These are phyloP conservation scores for Pyrrhia umbra DNA, from an alignment of 2,888 invertebrate species.

Conservation along the genomic window DNA sequence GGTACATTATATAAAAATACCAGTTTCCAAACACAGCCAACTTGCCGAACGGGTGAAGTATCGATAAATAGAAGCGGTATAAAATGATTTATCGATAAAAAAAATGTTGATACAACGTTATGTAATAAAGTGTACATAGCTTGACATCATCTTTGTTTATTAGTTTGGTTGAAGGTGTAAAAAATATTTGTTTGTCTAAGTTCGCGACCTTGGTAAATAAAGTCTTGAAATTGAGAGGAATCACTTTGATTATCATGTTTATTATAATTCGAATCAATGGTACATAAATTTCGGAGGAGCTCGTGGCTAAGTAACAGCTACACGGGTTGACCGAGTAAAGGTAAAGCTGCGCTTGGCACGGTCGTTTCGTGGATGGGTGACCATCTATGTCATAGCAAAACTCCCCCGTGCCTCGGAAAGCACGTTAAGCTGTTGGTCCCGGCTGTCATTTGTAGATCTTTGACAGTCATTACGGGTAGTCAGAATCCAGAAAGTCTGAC, in stretches of 20 bases:
- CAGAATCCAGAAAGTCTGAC: too few species aligned
- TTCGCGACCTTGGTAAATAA: conserved; percentile 16
- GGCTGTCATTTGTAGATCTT: too few species aligned
- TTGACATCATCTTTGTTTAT: conserved; percentile 30
- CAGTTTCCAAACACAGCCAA: conserved; percentile 41
- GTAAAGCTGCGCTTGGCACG: too few species aligned
- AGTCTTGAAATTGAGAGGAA: neutral
- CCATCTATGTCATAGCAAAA: too few species aligned
- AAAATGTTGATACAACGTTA: conserved; percentile 23
- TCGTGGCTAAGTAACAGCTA: too few species aligned
- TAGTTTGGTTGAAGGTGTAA: conserved; percentile 16
- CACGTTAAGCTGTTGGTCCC: too few species aligned
- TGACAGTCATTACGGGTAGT: too few species aligned
- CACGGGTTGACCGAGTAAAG: too few species aligned
- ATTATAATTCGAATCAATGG: too few species aligned
- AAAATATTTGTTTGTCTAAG: conserved; percentile 12
- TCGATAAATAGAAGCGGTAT: neutral
- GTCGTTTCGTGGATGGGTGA: too few species aligned
- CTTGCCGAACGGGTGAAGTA: conserved; percentile 19
- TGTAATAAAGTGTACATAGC: neutral
- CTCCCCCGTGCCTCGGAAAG: too few species aligned
- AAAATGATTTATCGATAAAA: neutral
- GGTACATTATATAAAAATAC: conserved; percentile 44
- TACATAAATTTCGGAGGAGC: too few species aligned
- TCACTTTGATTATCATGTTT: neutral